A percentile compares a stretch with the other conserved stretches of the same genome.
phyloP scores from a whole-genome alignment of 2,888 invertebrate genomes.

The Aleiodes leptofemur region DNA sequence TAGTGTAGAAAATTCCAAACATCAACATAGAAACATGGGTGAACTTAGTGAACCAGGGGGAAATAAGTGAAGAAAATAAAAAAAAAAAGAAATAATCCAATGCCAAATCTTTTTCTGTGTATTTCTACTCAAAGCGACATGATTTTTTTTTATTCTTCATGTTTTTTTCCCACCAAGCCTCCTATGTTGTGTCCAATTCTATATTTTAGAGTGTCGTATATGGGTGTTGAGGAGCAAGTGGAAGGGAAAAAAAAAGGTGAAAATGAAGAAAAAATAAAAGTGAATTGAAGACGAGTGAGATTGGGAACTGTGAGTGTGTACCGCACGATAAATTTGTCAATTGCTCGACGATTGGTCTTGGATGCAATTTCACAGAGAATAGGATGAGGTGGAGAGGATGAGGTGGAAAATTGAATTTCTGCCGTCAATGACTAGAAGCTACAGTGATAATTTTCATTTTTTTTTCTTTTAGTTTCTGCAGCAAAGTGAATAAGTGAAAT shows the following conservation, averaged over 20 bases:
- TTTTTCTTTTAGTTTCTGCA: background rate
- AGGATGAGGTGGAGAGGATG: background rate
- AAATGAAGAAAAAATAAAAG: background rate
- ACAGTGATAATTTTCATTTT: background rate
- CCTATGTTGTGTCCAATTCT: background rate
- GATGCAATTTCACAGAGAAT: slow-evolving; percentile 11
- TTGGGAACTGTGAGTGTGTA: slow-evolving; percentile 22
- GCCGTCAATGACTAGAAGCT: background rate
- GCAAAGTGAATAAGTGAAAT: no score
- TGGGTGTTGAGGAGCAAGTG: background rate
- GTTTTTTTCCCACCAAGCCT: background rate
- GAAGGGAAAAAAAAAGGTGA: no score
- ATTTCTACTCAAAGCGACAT: background rate
- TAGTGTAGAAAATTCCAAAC: no score
- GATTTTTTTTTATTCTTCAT: background rate
- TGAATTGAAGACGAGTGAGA: slow-evolving; percentile 6
- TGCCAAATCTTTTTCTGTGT: background rate
- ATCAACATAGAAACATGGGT: background rate
- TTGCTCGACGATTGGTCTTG: slow-evolving; percentile 9
- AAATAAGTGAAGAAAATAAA: background rate
- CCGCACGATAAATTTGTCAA: slow-evolving; percentile 30
- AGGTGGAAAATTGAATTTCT: slow-evolving; percentile 11
- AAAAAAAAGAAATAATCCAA: slow-evolving; percentile 3
- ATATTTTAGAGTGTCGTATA: slow-evolving; percentile 22
- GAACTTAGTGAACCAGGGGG: background rate